phyloP scores from a whole-genome alignment of 2,888 invertebrate species.

The Lymantria monacha region DNA sequence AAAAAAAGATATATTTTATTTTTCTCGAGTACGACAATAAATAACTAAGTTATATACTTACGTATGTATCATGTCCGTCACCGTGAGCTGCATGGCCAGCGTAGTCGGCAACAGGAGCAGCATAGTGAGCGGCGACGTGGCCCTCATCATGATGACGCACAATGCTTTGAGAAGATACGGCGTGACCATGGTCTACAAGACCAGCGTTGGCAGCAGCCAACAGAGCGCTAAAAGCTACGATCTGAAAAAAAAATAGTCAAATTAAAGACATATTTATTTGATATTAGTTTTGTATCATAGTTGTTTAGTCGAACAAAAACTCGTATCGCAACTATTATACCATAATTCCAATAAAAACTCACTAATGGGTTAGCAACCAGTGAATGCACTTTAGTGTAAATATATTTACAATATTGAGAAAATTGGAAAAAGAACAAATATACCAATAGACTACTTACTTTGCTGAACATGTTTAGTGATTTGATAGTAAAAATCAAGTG shows the following conservation, averaged over 20 bases:
- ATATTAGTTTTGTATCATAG: too few relatives aligned
- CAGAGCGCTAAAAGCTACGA: constrained; percentile 42
- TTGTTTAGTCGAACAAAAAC: too few relatives aligned
- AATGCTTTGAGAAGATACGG: constrained; percentile 63
- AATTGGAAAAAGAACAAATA: too few relatives aligned
- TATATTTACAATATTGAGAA: too few relatives aligned
- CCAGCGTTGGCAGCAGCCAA: constrained; percentile 56
- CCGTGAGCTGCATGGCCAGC: constrained; percentile 29
- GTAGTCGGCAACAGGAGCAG: constrained; percentile 28
- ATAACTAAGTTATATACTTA: constrained; percentile 1
- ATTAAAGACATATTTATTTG: too few relatives aligned
- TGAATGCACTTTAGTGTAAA: too few relatives aligned
- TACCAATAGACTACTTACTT: constrained; percentile 31
- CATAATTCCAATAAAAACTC: too few relatives aligned
- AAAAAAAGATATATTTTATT: too few relatives aligned
- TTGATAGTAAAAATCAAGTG: constrained; percentile 23
- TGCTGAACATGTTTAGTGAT: constrained; percentile 42
- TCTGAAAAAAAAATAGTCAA: constrained; percentile 45
- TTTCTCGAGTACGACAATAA: too few relatives aligned
- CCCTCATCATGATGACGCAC: constrained; percentile 47
- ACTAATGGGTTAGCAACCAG: too few relatives aligned
- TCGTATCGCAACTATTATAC: too few relatives aligned
- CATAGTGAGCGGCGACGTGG: constrained; percentile 36
- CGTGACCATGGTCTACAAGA: constrained; percentile 36
- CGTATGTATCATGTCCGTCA: constrained; percentile 21